Conservation (phyloP, 1,140 invertebrate species). For the Goniozus legneri region DNA sequence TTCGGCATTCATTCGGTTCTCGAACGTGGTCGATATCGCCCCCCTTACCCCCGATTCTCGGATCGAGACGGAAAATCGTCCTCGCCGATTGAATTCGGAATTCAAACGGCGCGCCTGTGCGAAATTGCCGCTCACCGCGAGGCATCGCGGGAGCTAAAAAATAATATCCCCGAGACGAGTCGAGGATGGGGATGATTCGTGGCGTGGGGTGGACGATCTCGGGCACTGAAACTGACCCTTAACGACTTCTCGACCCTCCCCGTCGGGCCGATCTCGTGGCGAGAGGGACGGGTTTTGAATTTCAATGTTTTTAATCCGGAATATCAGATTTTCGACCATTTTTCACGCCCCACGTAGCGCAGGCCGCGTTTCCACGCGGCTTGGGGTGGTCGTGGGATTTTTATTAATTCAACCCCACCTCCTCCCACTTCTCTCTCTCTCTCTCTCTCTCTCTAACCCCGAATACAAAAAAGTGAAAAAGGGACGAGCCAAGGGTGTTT, state of each 20-base stretch:
- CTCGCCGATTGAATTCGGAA: conserved; percentile 47
- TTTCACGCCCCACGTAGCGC: conserved; percentile 43
- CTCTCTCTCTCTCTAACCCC: too few species aligned
- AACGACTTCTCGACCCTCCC: conserved; percentile 49
- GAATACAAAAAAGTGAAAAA: too few species aligned
- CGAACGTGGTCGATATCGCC: too few species aligned
- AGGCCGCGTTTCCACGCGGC: conserved; percentile 28
- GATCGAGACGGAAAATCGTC: conserved; percentile 28
- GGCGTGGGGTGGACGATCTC: conserved; percentile 14
- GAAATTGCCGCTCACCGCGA: conserved; percentile 42
- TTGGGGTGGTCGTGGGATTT: conserved; percentile 40
- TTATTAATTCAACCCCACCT: conserved; percentile 48
- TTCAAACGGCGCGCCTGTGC: conserved; percentile 48
- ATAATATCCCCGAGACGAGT: conserved; percentile 44
- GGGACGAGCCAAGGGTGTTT: too few species aligned
- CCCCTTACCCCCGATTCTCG: too few species aligned
- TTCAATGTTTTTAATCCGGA: conserved; percentile 57
- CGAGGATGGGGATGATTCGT: conserved; percentile 13
- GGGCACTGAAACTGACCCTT: conserved; percentile 53
- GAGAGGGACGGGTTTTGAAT: conserved; percentile 52
- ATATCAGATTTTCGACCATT: conserved; percentile 56
- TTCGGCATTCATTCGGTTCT: too few species aligned
- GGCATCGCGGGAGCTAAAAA: conserved; percentile 38
- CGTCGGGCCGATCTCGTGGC: conserved; percentile 6
- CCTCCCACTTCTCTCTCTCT: neutral